These are phyloP conservation scores for Standfussiana lucernea DNA, from an alignment of 2,888 invertebrate species.

Conservation along the genomic window DNA sequence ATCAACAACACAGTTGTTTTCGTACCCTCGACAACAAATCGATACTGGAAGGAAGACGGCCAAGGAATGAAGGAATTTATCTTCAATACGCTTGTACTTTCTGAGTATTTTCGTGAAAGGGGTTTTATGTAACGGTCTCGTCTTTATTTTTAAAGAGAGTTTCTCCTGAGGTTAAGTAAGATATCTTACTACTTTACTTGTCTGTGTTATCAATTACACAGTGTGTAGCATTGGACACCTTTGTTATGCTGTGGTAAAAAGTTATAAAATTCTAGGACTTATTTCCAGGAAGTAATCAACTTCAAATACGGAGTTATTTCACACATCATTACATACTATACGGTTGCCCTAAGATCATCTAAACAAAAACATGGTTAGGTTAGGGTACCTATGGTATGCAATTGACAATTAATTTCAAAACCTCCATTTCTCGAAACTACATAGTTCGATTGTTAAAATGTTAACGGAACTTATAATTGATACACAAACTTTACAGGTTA, in stretches of 20 bases:
- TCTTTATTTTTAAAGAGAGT: constrained; percentile 25
- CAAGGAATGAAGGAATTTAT: constrained; percentile 6
- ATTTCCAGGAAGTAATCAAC: not conserved
- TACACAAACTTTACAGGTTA: too few species aligned
- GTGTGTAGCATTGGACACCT: too few species aligned
- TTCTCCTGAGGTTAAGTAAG: constrained; percentile 8
- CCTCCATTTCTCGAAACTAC: not conserved
- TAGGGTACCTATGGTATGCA: not conserved
- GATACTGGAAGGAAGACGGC: constrained; percentile 19
- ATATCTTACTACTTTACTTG: constrained; percentile 2
- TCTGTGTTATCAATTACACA: not conserved
- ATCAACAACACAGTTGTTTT: constrained; percentile 39
- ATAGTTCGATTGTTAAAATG: not conserved
- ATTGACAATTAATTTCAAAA: not conserved
- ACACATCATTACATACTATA: not conserved
- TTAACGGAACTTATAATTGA: not conserved
- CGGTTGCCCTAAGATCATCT: not conserved
- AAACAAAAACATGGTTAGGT: not conserved
- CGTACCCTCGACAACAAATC: constrained; percentile 31
- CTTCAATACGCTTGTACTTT: constrained; percentile 18
- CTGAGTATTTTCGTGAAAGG: constrained; percentile 11
- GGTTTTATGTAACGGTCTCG: constrained; percentile 22
- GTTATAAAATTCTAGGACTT: too few species aligned
- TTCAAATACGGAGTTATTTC: not conserved
- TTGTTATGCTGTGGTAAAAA: too few species aligned